Percentiles rank a stretch among this genome's conserved stretches.
Evolutionary conservation across 2,797 vertebrate species (phyloP).

Genomic region (Pitangus sulphuratus): DNA sequence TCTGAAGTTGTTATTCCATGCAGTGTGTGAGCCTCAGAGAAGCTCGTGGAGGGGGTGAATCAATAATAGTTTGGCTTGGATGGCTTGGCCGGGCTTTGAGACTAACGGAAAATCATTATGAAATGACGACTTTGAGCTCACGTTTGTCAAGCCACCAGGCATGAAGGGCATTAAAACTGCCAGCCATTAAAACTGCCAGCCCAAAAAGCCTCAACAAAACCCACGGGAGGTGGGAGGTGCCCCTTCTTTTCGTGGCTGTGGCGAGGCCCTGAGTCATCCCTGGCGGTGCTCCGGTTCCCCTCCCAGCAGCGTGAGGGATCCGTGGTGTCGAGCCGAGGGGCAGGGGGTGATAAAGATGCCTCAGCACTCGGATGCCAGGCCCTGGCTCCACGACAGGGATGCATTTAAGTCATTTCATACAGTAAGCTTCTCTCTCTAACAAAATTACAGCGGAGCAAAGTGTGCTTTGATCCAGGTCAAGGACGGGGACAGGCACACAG

Average conservation of each 20-base stretch:
- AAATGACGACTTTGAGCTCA: background rate
- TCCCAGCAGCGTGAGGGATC: accelerated
- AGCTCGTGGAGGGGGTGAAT: background rate
- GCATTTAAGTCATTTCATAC: conserved; percentile 18
- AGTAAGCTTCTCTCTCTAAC: conserved; percentile 6
- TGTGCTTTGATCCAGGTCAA: background rate
- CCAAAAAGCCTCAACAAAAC: accelerated
- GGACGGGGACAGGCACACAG: background rate
- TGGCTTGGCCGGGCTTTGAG: background rate
- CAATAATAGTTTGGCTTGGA: background rate
- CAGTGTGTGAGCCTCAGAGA: background rate
- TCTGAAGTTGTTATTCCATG: background rate
- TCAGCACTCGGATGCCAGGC: background rate
- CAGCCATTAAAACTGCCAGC: background rate
- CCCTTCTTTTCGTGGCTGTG: background rate
- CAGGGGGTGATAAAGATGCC: background rate
- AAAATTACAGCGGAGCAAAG: background rate
- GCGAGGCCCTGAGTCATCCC: background rate
- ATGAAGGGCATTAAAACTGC: background rate
- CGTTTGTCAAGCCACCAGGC: background rate
- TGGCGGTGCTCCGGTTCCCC: accelerated
- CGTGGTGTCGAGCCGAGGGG: accelerated
- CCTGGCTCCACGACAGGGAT: background rate
- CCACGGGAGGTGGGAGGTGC: background rate
- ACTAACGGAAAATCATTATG: background rate